Evolutionary conservation across 2,888 invertebrate genomes (phyloP), one percentile per base, ranked within the genome.

Genomic region (Loripinus fragilis): DNA sequence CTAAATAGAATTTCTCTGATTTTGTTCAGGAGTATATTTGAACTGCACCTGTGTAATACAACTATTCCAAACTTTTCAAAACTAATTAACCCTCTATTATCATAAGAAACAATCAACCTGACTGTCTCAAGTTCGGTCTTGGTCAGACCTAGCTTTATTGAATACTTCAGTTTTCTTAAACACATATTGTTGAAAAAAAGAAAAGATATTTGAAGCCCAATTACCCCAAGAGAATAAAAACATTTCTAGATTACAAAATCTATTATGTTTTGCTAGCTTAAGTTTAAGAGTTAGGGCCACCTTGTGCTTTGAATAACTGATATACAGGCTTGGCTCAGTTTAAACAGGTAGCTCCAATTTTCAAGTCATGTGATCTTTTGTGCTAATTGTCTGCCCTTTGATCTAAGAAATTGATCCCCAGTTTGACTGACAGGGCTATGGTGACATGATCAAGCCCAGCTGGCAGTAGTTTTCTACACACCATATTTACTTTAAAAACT

Each of bases 221-320:
- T 60, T 60, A 33, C 30, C 60, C 60, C 1, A 1, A 60, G 17
- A n/a, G 33, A 60, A 60, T 60, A 33, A 60, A 33, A 30, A 33
- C 60, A 60, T 33, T 60, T 28, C 60, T 60, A 60, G 33, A 60
- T 60, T 60, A 60, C 60, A 30, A 60, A 60, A 60, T 60, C 60
- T 60, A 28, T 33, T 60, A 23, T 60, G 33, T 23, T 23, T 60
- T 60, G 60, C 30, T 60, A 60, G 30, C 60, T 60, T 60, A 60
- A 33, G 60, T 60, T 33, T 60, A 33, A 60, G 52, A 33, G 60
- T 60, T 60, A 33, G 60, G 60, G 30, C 17, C 33, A 5, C 60
- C 33, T 60, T 33, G 33, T 60, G 17, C 30, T 60, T 17, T 60
- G 60, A 60, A 33, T 60, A 30, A 60, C 60, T 5, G 33, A 17